phyloP scores from a whole-genome alignment of 2,888 invertebrate genomes.

The Apamea crenata region DNA sequence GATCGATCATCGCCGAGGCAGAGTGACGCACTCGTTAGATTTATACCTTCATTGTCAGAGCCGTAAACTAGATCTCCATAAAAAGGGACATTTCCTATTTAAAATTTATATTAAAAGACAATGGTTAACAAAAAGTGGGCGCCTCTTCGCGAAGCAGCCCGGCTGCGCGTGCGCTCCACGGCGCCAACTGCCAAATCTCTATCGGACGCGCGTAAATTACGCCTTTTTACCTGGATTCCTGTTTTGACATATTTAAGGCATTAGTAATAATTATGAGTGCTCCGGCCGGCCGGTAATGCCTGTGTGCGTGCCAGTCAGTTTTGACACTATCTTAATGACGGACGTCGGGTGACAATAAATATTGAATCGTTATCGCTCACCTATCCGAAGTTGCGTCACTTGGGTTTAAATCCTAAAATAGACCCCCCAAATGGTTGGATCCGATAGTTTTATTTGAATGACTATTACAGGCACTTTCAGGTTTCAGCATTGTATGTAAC shows the following conservation, averaged over 20 bases:
- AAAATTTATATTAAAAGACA: slow-evolving; percentile 90
- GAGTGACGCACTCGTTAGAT: slow-evolving; percentile 88
- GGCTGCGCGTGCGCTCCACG: slow-evolving; percentile 78
- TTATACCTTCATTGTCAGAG: slow-evolving; percentile 90
- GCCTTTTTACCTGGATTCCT: slow-evolving; percentile 91
- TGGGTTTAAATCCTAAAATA: slow-evolving; percentile 82
- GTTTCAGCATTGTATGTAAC: slow-evolving; percentile 32
- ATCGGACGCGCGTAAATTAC: slow-evolving; percentile 90
- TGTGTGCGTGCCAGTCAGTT: slow-evolving; percentile 86
- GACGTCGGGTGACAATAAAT: slow-evolving; percentile 89
- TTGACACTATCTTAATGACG: slow-evolving; percentile 91
- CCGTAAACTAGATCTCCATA: slow-evolving; percentile 90
- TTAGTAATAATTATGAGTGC: slow-evolving; percentile 91
- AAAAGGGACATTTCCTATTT: slow-evolving; percentile 90
- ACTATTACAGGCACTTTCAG: slow-evolving; percentile 38
- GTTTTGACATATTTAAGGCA: slow-evolving; percentile 91
- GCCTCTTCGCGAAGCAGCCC: slow-evolving; percentile 84
- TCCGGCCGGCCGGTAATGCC: slow-evolving; percentile 82
- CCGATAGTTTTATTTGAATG: slow-evolving; percentile 48
- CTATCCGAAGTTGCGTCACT: slow-evolving; percentile 85
- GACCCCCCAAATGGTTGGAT: slow-evolving; percentile 84
- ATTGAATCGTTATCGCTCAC: slow-evolving; percentile 88
- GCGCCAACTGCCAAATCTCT: slow-evolving; percentile 91
- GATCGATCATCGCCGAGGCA: slow-evolving; percentile 88
- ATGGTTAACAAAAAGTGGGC: slow-evolving; percentile 90